Evolutionary conservation across 1,140 invertebrate genomes (phyloP), one percentile per base, ranked within the genome.

Genomic region (Euura lappo): DNA sequence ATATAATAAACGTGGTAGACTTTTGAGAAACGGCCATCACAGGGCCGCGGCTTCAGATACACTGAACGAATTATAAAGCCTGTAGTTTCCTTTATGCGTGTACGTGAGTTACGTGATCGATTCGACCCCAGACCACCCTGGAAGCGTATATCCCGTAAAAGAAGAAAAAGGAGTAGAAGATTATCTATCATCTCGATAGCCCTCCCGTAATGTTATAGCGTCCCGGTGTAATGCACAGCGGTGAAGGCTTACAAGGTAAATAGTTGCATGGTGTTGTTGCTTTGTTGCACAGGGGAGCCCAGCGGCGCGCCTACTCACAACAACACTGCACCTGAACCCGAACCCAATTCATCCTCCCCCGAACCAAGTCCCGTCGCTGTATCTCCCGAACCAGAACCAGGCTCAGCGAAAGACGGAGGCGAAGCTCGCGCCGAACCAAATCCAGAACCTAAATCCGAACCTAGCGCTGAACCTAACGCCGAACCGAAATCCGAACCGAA

Each of bases 241-340:
- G 86, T 87, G 85, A 84, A 79, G 86, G 85, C 81, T 79, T 86
- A 83, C 28, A 84, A 68, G 51, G 51, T 60, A n/a, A 65, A 78
- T 80, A 85, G 84, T 82, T 77, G 87, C 85, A 86, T 85, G 82
- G 80, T 75, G 80, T 87, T 79, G 73, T 80, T 88, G 86, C 86
- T 88, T 87, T 88, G 83, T 87, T 87, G 85, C 85, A 85, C 85
- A 88, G 86, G 86, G 79, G 81, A 82, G 75, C 71, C 78, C 68
- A 73, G 75, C 71, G 78, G 76, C 69, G 80, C 80, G 45, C 46
- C 64, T 65, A 60, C 45, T 13, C 43, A 68, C 66, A 44, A 10
- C 66, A 68, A 42, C 11, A 72, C 85, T 11, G 84, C 86, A 74
- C 84, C 84, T 5, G 82, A 81, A 71, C 66, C 75, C 2, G 74